A percentile compares a stretch with the other conserved stretches of the same genome.
phyloP scores from a whole-genome alignment of 2,888 invertebrate genomes.

The Boloria selene region DNA sequence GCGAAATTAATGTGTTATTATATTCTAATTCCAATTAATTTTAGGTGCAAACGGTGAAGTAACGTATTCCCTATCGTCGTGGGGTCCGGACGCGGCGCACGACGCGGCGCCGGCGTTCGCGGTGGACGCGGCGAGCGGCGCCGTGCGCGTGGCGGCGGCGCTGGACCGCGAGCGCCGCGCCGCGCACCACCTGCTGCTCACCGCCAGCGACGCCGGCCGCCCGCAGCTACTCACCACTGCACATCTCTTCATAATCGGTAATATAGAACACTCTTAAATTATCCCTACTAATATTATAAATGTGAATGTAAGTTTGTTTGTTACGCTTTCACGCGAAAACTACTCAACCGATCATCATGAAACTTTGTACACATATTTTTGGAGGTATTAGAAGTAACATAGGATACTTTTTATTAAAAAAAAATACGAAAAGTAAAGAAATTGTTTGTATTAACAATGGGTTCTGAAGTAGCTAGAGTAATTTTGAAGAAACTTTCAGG shows the following conservation, averaged over 20 bases:
- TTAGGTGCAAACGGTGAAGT: slow-evolving; percentile 85
- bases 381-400: too few relatives aligned
- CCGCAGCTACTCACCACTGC: slow-evolving; percentile 91
- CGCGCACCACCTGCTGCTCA: slow-evolving; percentile 89
- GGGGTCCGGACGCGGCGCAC: slow-evolving; percentile 71
- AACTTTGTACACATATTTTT: too few relatives aligned
- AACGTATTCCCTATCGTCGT: slow-evolving; percentile 85
- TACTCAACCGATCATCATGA: too few relatives aligned
- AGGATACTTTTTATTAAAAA: too few relatives aligned
- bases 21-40: not conserved
- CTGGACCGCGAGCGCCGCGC: slow-evolving; percentile 91
- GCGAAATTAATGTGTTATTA: not conserved
- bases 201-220: slow-evolving; percentile 92
- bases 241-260: slow-evolving; percentile 90
- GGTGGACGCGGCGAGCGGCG: slow-evolving; percentile 89
- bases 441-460: too few relatives aligned
- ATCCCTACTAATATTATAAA: too few relatives aligned
- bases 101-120: slow-evolving; percentile 83
- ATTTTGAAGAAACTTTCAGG: too few relatives aligned
- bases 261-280: not conserved
- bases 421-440: too few relatives aligned
- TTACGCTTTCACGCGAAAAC: too few relatives aligned
- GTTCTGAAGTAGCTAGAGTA: too few relatives aligned
- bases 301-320: too few relatives aligned
- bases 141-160: slow-evolving; percentile 88